Evolutionary conservation across 2,888 invertebrate species (phyloP).

Genomic region (Sinodicranocentrus sp.): DNA sequence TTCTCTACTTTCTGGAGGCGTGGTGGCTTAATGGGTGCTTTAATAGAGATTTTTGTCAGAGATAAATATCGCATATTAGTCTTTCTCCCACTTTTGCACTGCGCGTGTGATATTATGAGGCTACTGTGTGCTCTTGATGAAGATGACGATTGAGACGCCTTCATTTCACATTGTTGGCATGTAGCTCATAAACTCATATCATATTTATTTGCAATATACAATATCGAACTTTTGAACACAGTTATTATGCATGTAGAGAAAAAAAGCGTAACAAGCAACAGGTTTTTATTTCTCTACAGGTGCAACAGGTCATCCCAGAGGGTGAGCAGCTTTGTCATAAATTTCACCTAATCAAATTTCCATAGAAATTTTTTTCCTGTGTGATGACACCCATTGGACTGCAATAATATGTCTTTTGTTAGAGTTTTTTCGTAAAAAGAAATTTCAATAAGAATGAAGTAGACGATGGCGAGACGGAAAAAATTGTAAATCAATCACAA

Average conservation of each 20-base stretch:
- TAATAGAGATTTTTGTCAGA: constrained; percentile 36
- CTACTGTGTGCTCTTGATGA: not conserved
- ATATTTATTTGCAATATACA: not conserved
- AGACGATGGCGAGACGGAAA: not conserved
- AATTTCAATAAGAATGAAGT: not conserved
- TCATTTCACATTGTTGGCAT: too few species aligned
- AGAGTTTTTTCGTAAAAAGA: not conserved
- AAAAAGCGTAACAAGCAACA: not conserved
- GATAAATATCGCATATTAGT: constrained; percentile 44
- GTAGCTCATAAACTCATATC: too few species aligned
- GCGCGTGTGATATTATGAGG: too few species aligned
- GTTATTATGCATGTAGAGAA: not conserved
- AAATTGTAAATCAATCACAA: constrained; percentile 11
- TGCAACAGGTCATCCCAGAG: constrained; percentile 47
- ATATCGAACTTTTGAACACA: constrained; percentile 12
- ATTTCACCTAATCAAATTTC: constrained; percentile 50
- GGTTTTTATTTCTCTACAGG: too few species aligned
- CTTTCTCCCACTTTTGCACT: constrained; percentile 3
- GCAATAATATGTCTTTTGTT: not conserved
- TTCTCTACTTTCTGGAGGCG: constrained; percentile 44
- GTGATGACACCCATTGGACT: not conserved
- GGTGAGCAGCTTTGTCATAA: constrained; percentile 43
- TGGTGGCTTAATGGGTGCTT: constrained; percentile 31
- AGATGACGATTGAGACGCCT: constrained; percentile 14
- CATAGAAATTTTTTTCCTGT: constrained; percentile 38